Evolutionary conservation across 2,888 invertebrate species (phyloP).

Genomic region (Nezara viridula): DNA sequence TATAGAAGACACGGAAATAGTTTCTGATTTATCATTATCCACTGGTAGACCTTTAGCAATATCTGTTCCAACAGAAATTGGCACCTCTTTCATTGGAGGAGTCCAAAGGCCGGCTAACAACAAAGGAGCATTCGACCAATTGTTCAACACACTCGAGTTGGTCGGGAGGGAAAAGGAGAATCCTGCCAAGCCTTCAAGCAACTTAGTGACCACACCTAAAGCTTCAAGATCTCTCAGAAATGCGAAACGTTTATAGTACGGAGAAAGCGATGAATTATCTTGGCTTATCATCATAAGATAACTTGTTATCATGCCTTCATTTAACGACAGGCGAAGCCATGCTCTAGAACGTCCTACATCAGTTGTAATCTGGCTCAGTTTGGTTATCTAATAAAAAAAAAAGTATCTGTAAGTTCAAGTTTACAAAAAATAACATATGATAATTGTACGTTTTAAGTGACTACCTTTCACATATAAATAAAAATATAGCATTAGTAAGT

Average conservation of each 20-base stretch:
- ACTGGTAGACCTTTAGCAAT: constrained; percentile 75
- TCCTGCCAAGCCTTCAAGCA: constrained; percentile 81
- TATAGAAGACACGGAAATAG: constrained; percentile 45
- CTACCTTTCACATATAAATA: neutral
- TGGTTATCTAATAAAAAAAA: constrained; percentile 74
- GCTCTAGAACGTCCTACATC: constrained; percentile 93
- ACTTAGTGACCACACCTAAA: constrained; percentile 81
- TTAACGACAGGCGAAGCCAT: constrained; percentile 90
- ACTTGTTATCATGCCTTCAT: constrained; percentile 88
- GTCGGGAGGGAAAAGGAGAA: constrained; percentile 80
- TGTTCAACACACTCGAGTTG: constrained; percentile 89
- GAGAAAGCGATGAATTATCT: constrained; percentile 82
- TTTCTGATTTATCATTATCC: constrained; percentile 53
- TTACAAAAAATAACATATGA: neutral
- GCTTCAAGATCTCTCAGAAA: constrained; percentile 87
- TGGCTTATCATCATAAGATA: constrained; percentile 86
- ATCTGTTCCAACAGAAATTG: constrained; percentile 74
- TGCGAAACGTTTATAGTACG: constrained; percentile 86
- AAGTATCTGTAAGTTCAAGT: neutral
- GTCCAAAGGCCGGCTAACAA: constrained; percentile 89
- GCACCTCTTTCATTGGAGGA: constrained; percentile 82
- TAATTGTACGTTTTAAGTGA: neutral
- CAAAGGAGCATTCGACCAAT: constrained; percentile 88
- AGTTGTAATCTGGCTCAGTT: constrained; percentile 84
- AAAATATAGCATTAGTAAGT: too few species aligned